phyloP scores from a whole-genome alignment of 2,888 invertebrate genomes.

The Mantis religiosa region DNA sequence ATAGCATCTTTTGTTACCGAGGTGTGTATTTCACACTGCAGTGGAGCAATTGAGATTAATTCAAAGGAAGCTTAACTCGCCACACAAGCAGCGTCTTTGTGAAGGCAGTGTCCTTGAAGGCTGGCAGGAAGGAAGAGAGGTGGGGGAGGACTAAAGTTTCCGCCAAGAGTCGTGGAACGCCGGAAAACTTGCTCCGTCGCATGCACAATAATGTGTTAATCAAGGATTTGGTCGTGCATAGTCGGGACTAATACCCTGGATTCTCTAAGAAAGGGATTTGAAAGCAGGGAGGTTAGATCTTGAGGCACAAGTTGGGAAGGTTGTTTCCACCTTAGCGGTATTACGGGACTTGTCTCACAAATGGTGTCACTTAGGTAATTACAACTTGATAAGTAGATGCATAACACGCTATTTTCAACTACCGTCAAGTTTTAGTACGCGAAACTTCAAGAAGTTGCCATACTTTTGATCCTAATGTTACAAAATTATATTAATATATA shows the following conservation, averaged over 20 bases:
- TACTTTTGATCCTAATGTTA: too few species aligned
- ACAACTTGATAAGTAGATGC: neutral
- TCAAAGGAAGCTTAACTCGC: neutral
- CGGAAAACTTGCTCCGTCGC: neutral
- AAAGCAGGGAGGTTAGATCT: neutral
- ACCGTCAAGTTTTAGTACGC: too few species aligned
- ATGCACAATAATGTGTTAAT: slow-evolving; percentile 9
- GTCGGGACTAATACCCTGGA: neutral
- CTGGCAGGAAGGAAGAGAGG: neutral
- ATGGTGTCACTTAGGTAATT: neutral
- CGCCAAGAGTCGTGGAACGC: neutral
- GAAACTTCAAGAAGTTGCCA: too few species aligned
- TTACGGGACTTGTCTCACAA: neutral
- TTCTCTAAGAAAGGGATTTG: neutral
- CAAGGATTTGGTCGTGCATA: slow-evolving; percentile 9
- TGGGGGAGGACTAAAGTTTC: neutral
- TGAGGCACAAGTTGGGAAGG: neutral
- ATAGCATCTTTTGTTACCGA: too few species aligned
- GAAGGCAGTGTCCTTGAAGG: neutral
- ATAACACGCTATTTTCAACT: neutral
- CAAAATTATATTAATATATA: too few species aligned
- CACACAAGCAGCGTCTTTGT: neutral
- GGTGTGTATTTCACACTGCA: neutral
- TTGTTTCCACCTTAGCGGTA: neutral
- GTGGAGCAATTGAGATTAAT: neutral